phyloP scores from a whole-genome alignment of 2,888 invertebrate species.

The Drosophila paramelanica region DNA sequence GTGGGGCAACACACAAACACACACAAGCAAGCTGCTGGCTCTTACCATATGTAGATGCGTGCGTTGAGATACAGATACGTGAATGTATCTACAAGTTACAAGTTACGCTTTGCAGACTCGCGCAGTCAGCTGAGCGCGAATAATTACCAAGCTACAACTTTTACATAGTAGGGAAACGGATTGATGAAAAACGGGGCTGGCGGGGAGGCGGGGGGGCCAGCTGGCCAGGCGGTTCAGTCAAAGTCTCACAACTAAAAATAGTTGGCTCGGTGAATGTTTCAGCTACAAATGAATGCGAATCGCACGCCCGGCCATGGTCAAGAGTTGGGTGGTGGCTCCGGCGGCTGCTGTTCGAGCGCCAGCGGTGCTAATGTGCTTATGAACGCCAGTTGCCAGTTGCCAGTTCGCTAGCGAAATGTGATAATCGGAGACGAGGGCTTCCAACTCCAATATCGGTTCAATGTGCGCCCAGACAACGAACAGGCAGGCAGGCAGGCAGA shows the following conservation, averaged over 20 bases:
- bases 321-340: conserved; percentile 4
- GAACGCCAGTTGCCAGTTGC: conserved; percentile 60
- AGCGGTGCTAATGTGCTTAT: conserved; percentile 78
- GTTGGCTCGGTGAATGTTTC: conserved; percentile 65
- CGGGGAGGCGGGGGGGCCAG: background rate
- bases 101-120: conserved; percentile 79
- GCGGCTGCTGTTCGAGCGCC: conserved; percentile 55
- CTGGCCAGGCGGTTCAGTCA: conserved; percentile 56
- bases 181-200: background rate
- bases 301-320: conserved; percentile 42
- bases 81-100: conserved; percentile 77
- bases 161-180: conserved; percentile 1
- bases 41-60: conserved; percentile 58
- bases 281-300: conserved; percentile 65
- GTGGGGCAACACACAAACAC: conserved; percentile 48
- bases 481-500: background rate
- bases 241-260: conserved; percentile 51
- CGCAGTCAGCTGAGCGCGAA: conserved; percentile 82
- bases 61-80: conserved; percentile 48
- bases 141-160: conserved; percentile 76
- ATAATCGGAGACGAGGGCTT: conserved; percentile 58
- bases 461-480: conserved; percentile 43
- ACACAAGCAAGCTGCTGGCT: background rate
- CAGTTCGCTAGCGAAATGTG: conserved; percentile 64
- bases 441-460: conserved; percentile 47